Evolutionary conservation across 1,140 invertebrate species (phyloP), one percentile per base, ranked within the genome.

Genomic region (Platyscapa corneri): DNA sequence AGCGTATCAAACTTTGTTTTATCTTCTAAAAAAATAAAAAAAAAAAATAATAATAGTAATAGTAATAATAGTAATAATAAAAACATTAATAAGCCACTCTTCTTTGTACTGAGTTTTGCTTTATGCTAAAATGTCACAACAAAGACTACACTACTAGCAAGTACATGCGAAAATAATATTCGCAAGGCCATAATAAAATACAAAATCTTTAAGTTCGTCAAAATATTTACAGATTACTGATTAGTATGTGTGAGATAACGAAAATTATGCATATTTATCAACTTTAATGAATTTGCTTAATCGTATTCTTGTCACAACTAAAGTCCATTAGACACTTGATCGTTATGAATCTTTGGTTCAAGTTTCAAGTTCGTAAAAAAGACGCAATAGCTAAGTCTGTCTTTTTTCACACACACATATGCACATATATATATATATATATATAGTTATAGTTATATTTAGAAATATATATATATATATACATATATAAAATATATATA

Each of bases 281-380:
- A 39, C 5, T 53, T 70, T 6, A 82, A 16, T 6, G 53, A 70
- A 27, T 70, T 82, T 27, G 18, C 37, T 7, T n/a, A 49, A 56
- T n/a, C 32, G 72, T 76, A 83, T 75, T 83, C 70, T 76, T 83
- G 65, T 49, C 2, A 46, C 64, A 75, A 42, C 12, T 39, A 70
- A 81, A 46, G 12, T 60, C 56, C 37, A 76, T 75, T 23, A 16
- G 34, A 64, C 42, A 82, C 10, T 53, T 30, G 32, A 74, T 39
- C 20, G 34, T 49, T 49, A 37, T 23, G 23, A 67, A 65, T 65
- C 49, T 80, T 80, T 75, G 76, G 67, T 85, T 49, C 72, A 85
- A 85, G 84, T 85, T 85, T 85, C 84, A 85, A 85, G 84, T 81
- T 85, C 42, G 64, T 77, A 65, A 83, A 64, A 42, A 74, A 74